Evolutionary conservation across 2,797 vertebrate species (phyloP).

Genomic region (Ispidina picta): DNA sequence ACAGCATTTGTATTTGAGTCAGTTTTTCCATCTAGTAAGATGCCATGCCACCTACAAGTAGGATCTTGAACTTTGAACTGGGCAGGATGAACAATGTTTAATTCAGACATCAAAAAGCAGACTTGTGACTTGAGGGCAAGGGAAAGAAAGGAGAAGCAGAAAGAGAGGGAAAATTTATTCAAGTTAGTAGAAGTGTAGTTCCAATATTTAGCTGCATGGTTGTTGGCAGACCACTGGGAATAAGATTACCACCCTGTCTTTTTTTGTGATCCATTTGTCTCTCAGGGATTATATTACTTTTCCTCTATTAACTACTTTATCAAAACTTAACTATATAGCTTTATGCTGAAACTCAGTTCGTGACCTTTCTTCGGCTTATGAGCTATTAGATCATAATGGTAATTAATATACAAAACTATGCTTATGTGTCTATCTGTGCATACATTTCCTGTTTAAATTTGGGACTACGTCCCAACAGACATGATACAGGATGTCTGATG

Average conservation of each 20-base stretch:
- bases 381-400: not conserved
- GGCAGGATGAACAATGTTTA: not conserved
- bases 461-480: not conserved
- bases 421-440: not conserved
- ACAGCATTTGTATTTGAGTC: not conserved
- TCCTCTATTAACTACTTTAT: not conserved
- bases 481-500: accelerated
- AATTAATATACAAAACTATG: not conserved
- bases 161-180: not conserved
- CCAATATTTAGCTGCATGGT: not conserved
- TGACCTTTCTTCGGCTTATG: not conserved
- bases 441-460: not conserved
- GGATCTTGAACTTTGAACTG: not conserved
- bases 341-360: not conserved
- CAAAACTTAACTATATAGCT: not conserved
- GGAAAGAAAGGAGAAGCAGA: not conserved
- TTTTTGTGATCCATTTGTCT: not conserved
- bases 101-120: constrained; percentile 19
- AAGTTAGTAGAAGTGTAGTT: not conserved
- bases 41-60: not conserved
- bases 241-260: not conserved
- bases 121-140: not conserved
- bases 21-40: constrained; percentile 34
- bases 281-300: not conserved
- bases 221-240: not conserved